Conservation (phyloP, 2,888 invertebrate species). For the Mythimna impura region DNA sequence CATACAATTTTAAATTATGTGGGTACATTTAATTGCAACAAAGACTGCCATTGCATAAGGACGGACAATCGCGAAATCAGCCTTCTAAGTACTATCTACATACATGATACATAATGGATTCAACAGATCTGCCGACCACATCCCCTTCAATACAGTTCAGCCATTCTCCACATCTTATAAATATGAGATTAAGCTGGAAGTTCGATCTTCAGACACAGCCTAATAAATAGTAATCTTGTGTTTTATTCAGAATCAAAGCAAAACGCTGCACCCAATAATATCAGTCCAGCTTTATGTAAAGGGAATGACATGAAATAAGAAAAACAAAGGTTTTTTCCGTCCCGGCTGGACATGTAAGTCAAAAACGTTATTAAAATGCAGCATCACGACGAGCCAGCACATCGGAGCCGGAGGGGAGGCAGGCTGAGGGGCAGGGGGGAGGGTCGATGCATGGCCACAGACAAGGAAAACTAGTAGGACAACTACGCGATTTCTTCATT, state of each 20-base stretch:
- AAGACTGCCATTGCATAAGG: neutral
- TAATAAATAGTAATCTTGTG: neutral
- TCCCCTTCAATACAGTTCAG: neutral
- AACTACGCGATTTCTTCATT: constrained; percentile 46
- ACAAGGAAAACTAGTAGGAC: constrained; percentile 56
- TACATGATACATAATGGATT: constrained; percentile 1
- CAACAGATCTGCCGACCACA: neutral
- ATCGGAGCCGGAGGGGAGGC: constrained; percentile 32
- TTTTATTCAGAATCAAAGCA: constrained; percentile 17
- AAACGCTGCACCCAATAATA: constrained; percentile 34
- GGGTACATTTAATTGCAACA: constrained; percentile 5
- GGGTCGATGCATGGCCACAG: constrained; percentile 53
- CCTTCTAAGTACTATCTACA: neutral
- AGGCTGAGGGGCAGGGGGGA: constrained; percentile 28
- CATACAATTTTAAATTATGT: neutral
- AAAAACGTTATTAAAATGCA: constrained; percentile 79
- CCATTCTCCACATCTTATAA: neutral
- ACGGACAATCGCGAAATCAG: neutral
- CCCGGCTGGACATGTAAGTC: constrained; percentile 70
- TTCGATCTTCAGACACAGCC: neutral
- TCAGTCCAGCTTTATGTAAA: constrained; percentile 42
- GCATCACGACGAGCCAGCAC: constrained; percentile 72
- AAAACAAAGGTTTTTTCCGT: constrained; percentile 64
- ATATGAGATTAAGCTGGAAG: neutral
- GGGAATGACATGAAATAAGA: constrained; percentile 42